phyloP scores from a whole-genome alignment of 2,113 vertebrate species.

The Lophius piscatorius region DNA sequence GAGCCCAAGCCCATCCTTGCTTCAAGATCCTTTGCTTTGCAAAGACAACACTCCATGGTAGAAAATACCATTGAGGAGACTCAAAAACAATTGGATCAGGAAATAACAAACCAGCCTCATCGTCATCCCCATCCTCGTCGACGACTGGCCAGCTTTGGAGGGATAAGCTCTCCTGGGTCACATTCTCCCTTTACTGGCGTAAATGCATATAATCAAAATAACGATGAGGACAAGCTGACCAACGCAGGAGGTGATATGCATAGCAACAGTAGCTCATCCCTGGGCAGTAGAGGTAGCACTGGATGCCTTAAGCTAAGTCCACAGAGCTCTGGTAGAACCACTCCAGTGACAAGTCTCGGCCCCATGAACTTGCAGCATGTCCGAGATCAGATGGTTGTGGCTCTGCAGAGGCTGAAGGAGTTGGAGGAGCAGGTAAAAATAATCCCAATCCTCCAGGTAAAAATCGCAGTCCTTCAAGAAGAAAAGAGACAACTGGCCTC shows the following conservation, averaged over 20 bases:
- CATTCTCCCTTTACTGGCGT: conserved; percentile 88
- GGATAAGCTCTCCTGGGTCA: conserved; percentile 87
- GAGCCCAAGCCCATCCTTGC: conserved; percentile 83
- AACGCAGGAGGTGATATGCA: conserved; percentile 74
- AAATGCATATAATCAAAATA: conserved; percentile 78
- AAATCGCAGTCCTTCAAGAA: conserved; percentile 94
- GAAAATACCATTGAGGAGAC: conserved; percentile 89
- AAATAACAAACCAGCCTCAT: conserved; percentile 72
- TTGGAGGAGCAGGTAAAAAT: conserved; percentile 95
- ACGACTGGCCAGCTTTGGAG: conserved; percentile 92
- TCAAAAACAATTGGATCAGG: conserved; percentile 83
- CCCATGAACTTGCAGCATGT: conserved; percentile 91
- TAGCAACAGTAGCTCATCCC: conserved; percentile 77
- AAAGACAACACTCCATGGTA: conserved; percentile 83
- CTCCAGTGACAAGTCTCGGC: conserved; percentile 86
- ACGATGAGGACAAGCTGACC: conserved; percentile 84
- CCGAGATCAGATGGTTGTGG: conserved; percentile 96
- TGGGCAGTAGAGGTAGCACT: conserved; percentile 79
- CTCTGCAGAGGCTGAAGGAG: conserved; percentile 92
- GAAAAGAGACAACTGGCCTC: conserved; percentile 90
- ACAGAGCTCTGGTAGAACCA: conserved; percentile 88
- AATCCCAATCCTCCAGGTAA: conserved; percentile 96
- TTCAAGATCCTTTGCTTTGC: conserved; percentile 76
- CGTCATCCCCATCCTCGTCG: conserved; percentile 82
- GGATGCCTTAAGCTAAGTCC: conserved; percentile 87